Base-by-base conservation (phyloP, 1,140 invertebrate genomes). In the Magallana gigas region DNA sequence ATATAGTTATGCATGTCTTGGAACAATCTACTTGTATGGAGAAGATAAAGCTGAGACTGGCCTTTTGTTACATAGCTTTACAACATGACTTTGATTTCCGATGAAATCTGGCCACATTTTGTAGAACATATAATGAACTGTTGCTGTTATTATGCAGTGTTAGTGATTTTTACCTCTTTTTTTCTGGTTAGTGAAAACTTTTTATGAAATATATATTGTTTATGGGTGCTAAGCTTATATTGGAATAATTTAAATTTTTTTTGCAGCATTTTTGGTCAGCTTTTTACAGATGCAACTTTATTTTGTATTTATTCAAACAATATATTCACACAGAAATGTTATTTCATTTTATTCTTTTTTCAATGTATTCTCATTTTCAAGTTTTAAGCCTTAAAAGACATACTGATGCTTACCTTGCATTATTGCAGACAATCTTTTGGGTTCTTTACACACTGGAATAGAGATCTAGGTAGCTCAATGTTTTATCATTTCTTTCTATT, bases 141-240 rank as follows among this genome's bases (percentile, higher is more conserved):
- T 18, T 76, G 29, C 23, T 76, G 18, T 29, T 76, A 36, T 76
- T 11, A 76, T 76, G 23, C 8, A 76, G 68, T 36, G 68, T 76
- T 76, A 48, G 68, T 76, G 68, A 76, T 76, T 29, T 36, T 36
- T 76, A 12, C 36, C 36, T 6, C 9, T 36, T 62, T 11, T 62
- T 62, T 14, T 62, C n/a, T 62, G 60, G 68, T 76, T 76, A 76
- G 29, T 76, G 68, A 76, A 29, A 11, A 11, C 23, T 76, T n/a
- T n/a, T 64, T 64, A 64, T 36, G 23, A 29, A 29, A 76, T 18
- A 76, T 29, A 36, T 29, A 76, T 76, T 29, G 36, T 76, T 76
- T 76, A 76, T 76, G 68, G 68, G 68, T 76, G 68, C 68, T 76
- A 76, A 29, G 68, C 68, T 76, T 76, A 76, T 29, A 76, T 76